A percentile compares a stretch with the other conserved stretches of the same genome.
phyloP scores from a whole-genome alignment of 23 tunicate genomes.

The Trididemnum miniatum region DNA sequence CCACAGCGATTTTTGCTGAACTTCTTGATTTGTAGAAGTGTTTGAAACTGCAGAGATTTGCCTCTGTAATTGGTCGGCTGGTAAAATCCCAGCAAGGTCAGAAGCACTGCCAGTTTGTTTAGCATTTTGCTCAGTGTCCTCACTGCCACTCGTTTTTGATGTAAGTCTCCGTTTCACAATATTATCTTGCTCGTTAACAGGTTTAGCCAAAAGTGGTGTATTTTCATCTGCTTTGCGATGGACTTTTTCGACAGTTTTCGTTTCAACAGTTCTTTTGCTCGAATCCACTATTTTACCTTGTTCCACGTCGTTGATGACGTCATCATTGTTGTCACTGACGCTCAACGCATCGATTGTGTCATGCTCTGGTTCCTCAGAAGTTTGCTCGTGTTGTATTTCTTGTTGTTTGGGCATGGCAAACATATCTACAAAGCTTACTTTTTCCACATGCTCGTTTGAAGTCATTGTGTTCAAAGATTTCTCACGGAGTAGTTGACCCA shows the following conservation, averaged over 20 bases:
- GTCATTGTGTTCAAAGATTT: background rate
- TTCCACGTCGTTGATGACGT: background rate
- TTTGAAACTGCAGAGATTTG: background rate
- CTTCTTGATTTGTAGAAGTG: background rate
- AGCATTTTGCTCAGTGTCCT: background rate
- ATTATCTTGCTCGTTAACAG: background rate
- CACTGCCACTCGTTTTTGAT: background rate
- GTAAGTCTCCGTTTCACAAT: background rate
- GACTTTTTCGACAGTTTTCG: background rate
- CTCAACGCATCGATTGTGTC: background rate
- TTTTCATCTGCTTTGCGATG: background rate
- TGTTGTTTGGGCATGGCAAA: conserved; percentile 11
- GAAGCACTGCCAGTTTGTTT: background rate
- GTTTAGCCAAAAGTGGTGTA: background rate
- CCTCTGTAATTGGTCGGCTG: background rate
- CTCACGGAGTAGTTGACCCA: too few relatives aligned
- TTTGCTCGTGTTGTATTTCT: background rate
- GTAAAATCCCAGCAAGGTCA: too few relatives aligned
- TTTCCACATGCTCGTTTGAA: background rate
- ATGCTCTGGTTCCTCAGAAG: too few relatives aligned
- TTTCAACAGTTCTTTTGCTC: background rate
- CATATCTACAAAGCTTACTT: conserved; percentile 46
- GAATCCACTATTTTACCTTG: background rate
- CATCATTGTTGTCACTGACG: background rate
- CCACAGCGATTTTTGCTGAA: background rate